Evolutionary conservation across 2,888 invertebrate species (phyloP).

Genomic region (Lumbricus terrestris): DNA sequence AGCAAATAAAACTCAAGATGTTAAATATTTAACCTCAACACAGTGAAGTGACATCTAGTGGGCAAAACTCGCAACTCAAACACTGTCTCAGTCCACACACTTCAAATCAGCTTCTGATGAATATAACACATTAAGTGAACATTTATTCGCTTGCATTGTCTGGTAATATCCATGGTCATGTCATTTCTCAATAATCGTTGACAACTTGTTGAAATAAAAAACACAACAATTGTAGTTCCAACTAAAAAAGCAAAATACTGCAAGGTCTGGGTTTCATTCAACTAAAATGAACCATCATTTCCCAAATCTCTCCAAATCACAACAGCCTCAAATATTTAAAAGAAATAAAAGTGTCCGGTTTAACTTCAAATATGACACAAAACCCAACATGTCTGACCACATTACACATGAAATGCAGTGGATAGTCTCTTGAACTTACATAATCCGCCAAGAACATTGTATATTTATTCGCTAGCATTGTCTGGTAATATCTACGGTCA

Average conservation of each 20-base stretch:
- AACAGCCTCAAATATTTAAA: neutral
- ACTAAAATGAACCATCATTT: no score
- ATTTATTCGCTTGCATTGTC: no score
- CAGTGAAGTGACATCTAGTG: neutral
- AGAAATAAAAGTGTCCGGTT: neutral
- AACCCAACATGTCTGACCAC: neutral
- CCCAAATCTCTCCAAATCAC: neutral
- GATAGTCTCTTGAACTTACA: constrained; percentile 62
- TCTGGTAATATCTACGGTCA: neutral
- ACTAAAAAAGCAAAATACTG: neutral
- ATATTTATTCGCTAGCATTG: no score
- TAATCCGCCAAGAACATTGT: constrained; percentile 73
- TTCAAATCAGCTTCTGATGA: neutral
- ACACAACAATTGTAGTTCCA: neutral
- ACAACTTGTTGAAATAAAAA: neutral
- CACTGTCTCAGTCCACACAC: neutral
- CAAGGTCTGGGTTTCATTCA: no score
- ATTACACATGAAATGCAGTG: neutral
- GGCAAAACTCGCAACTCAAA: neutral
- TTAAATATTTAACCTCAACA: neutral
- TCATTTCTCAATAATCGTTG: neutral
- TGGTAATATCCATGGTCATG: neutral
- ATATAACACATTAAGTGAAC: neutral
- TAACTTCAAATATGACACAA: neutral
- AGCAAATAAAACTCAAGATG: neutral